Percentiles rank a stretch among this genome's conserved stretches.
Evolutionary conservation across 2,113 vertebrate species (phyloP).

Genomic region (Pantherophis guttatus): DNA sequence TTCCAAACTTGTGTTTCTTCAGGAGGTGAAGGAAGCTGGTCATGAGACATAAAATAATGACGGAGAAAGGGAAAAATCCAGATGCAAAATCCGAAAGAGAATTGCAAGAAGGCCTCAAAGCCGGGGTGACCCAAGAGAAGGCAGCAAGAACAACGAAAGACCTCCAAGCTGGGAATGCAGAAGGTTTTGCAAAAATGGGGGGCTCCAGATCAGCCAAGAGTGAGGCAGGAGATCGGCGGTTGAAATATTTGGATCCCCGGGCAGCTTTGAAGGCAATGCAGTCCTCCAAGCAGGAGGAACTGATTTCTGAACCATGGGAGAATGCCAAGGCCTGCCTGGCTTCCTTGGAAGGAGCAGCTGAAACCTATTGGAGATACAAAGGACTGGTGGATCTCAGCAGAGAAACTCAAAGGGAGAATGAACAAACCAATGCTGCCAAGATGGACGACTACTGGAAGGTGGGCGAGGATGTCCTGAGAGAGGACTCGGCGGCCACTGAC

Average conservation of each 20-base stretch:
- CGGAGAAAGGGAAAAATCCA: not conserved
- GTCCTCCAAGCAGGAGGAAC: not conserved
- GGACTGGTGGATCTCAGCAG: not conserved
- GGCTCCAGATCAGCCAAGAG: not conserved
- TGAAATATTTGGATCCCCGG: not conserved
- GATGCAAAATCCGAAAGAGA: not conserved
- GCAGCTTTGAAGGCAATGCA: not conserved
- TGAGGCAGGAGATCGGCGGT: not conserved
- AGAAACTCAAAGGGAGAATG: not conserved
- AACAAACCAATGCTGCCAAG: not conserved
- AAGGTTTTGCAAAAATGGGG: not conserved
- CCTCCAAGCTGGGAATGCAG: not conserved
- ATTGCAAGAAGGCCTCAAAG: not conserved
- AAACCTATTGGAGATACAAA: not conserved
- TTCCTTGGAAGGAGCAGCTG: not conserved
- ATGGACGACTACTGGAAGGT: not conserved
- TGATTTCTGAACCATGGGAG: not conserved
- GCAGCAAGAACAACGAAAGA: not conserved
- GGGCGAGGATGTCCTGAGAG: not conserved
- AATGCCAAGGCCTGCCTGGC: not conserved
- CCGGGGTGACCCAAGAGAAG: too few species aligned
- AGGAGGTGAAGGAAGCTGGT: too few species aligned
- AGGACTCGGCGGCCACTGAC: not conserved
- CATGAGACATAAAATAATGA: slow-evolving; percentile 17
- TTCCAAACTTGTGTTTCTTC: too few species aligned